Percentiles rank a stretch among this genome's conserved stretches.
These are phyloP conservation scores for Peromyscus attwateri DNA, from an alignment of 2,797 vertebrate species.

Conservation along the genomic window DNA sequence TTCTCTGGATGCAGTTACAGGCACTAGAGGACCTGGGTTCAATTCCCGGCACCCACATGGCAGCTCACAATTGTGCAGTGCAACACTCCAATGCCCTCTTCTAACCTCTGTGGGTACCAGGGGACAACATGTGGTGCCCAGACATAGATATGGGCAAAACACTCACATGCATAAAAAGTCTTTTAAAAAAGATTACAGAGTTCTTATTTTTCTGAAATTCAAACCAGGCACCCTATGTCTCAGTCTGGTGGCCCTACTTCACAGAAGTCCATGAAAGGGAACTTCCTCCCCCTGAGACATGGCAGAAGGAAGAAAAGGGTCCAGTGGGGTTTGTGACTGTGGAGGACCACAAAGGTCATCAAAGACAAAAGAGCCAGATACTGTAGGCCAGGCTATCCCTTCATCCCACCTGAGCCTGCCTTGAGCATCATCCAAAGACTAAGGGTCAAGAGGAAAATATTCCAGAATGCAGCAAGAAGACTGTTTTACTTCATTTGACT, in stretches of 20 bases:
- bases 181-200: not conserved
- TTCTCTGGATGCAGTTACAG: not conserved
- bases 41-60: not conserved
- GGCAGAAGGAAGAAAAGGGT: not conserved
- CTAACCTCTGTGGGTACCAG: not conserved
- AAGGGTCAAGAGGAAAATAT: not conserved
- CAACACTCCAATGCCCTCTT: not conserved
- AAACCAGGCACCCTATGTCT: not conserved
- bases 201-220: not conserved
- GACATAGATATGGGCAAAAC: not conserved
- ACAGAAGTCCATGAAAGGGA: not conserved
- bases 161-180: not conserved
- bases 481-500: constrained; percentile 4
- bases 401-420: not conserved
- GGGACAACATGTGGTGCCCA: not conserved
- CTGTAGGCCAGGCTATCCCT: not conserved
- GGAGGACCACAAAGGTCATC: not conserved
- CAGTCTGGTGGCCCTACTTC: not conserved
- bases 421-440: not conserved
- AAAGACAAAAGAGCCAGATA: not conserved
- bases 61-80: not conserved
- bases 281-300: not conserved
- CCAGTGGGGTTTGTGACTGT: not conserved
- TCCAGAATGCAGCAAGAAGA: not conserved
- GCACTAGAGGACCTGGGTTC: not conserved